phyloP scores from a whole-genome alignment of 2,113 vertebrate species.

The Phylloscopus trochilus region DNA sequence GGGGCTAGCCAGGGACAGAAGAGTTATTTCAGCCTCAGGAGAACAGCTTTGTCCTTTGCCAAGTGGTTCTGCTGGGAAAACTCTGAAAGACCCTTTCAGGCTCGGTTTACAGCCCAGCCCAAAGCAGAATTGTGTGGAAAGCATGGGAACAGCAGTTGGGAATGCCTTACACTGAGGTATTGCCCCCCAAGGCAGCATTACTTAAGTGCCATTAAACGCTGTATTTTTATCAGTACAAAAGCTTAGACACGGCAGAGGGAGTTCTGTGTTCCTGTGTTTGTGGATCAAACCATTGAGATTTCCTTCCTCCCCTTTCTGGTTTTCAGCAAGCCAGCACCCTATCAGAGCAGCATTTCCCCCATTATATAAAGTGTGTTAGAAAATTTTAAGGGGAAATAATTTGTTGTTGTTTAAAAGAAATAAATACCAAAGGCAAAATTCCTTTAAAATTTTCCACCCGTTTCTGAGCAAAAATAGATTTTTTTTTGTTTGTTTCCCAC shows the following conservation, averaged over 20 bases:
- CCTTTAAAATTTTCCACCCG: neutral
- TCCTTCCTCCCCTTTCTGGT: neutral
- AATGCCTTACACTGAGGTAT: neutral
- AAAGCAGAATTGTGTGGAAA: neutral
- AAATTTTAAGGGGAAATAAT: neutral
- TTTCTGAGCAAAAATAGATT: neutral
- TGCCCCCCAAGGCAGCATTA: neutral
- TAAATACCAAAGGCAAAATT: neutral
- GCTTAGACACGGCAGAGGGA: neutral
- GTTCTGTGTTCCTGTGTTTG: neutral
- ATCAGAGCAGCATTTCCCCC: neutral
- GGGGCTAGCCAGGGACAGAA: neutral
- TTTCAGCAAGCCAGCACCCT: neutral
- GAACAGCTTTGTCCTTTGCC: neutral
- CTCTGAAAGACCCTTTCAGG: neutral
- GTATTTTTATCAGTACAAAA: neutral
- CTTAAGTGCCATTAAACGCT: neutral
- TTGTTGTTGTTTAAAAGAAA: neutral
- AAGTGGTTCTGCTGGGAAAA: neutral
- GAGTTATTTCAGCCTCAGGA: neutral
- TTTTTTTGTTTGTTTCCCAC: neutral
- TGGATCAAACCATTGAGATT: neutral
- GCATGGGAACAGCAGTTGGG: neutral
- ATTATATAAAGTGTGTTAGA: neutral
- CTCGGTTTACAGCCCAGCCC: neutral